Evolutionary conservation across 2,113 vertebrate genomes (phyloP).

Genomic region (Acinonyx jubatus): DNA sequence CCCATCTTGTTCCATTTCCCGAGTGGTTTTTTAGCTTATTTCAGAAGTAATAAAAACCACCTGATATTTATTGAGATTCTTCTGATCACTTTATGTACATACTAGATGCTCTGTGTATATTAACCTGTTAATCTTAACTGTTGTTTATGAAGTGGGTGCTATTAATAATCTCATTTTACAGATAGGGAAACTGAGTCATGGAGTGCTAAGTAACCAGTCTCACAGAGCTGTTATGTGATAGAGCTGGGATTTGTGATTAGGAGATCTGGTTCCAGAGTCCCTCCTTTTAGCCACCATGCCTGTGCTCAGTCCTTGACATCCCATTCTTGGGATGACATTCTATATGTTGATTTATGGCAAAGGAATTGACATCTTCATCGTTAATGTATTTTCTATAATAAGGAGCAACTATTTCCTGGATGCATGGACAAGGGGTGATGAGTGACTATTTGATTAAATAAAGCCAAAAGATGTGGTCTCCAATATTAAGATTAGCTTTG

Average conservation of each 20-base stretch:
- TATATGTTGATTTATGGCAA: background rate
- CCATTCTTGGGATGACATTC: background rate
- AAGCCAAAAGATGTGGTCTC: background rate
- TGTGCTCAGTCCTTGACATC: background rate
- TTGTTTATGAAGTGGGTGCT: background rate
- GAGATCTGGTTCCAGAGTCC: background rate
- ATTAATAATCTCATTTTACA: background rate
- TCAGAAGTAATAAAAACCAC: slow-evolving; percentile 15
- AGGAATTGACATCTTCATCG: background rate
- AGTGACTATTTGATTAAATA: background rate
- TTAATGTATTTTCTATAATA: background rate
- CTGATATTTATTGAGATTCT: background rate
- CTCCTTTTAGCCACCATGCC: background rate
- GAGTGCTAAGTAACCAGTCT: background rate
- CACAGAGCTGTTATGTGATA: background rate
- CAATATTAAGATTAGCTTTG: background rate
- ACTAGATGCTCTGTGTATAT: background rate
- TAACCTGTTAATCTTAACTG: background rate
- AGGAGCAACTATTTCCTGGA: background rate
- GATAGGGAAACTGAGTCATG: background rate
- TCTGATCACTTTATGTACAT: background rate
- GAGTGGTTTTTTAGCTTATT: background rate
- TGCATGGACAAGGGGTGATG: background rate
- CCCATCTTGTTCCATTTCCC: background rate
- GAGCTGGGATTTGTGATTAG: background rate